Percentiles rank a stretch among this genome's conserved stretches.
phyloP scores from a whole-genome alignment of 2,113 vertebrate genomes.

The Cisticola juncidis region DNA sequence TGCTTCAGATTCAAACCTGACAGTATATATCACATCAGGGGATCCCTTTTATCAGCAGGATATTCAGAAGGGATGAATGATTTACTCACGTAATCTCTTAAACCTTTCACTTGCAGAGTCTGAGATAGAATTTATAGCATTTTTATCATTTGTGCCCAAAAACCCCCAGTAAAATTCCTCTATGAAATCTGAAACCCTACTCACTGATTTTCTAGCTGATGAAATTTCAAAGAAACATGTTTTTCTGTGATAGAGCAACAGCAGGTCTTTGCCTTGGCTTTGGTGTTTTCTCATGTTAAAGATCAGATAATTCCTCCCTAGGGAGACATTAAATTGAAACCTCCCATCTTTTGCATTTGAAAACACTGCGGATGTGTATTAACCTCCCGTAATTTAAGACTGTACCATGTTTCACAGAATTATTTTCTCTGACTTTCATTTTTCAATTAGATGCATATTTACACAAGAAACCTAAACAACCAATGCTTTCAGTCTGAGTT shows the following conservation, averaged over 20 bases:
- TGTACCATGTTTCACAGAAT: background rate
- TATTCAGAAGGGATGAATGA: slow-evolving; percentile 67
- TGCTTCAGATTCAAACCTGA: slow-evolving; percentile 68
- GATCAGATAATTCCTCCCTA: slow-evolving; percentile 32
- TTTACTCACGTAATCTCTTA: slow-evolving; percentile 69
- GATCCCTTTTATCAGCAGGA: slow-evolving; percentile 63
- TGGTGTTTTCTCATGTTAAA: slow-evolving; percentile 54
- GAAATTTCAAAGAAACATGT: slow-evolving; percentile 62
- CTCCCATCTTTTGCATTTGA: slow-evolving; percentile 8
- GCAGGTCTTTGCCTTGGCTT: slow-evolving; percentile 9
- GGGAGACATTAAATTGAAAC: background rate
- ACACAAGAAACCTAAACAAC: background rate
- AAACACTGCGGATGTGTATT: background rate
- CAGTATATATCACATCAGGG: slow-evolving; percentile 49
- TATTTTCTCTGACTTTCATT: slow-evolving; percentile 19
- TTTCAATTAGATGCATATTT: background rate
- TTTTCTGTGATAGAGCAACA: slow-evolving; percentile 13
- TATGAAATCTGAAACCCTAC: slow-evolving; percentile 55
- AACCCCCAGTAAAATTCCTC: slow-evolving; percentile 30
- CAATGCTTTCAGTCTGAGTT: background rate
- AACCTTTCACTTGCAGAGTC: slow-evolving; percentile 57
- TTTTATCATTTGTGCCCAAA: slow-evolving; percentile 50
- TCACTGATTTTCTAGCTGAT: slow-evolving; percentile 64
- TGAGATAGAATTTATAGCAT: slow-evolving; percentile 64
- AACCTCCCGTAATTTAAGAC: background rate